These are phyloP conservation scores for Xenopus petersii DNA, from an alignment of 2,797 vertebrate species.

Conservation along the genomic window DNA sequence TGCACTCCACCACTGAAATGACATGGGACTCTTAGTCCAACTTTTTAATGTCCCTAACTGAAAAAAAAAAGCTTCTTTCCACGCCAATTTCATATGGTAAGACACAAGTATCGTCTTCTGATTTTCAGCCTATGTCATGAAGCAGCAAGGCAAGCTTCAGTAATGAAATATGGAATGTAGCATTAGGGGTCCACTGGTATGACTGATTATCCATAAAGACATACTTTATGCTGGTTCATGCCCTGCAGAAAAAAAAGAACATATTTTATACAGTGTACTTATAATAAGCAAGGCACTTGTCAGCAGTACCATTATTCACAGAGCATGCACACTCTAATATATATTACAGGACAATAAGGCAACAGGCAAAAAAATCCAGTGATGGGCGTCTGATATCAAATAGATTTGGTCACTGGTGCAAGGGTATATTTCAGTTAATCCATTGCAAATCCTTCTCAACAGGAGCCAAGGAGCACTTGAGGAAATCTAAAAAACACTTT, in stretches of 20 bases:
- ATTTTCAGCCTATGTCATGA: not conserved
- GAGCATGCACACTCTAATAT: slow-evolving; percentile 16
- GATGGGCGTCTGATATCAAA: too few relatives aligned
- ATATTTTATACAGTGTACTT: not conserved
- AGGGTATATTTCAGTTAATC: too few relatives aligned
- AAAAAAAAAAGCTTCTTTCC: not conserved
- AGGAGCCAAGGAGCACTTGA: too few relatives aligned
- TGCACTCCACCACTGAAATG: slow-evolving; percentile 22
- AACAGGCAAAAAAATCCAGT: not conserved
- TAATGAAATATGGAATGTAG: slow-evolving; percentile 43
- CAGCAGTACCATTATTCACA: not conserved
- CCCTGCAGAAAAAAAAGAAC: slow-evolving; percentile 55
- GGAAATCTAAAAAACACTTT: too few relatives aligned
- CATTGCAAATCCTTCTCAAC: too few relatives aligned
- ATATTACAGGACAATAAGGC: not conserved
- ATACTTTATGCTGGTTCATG: slow-evolving; percentile 58
- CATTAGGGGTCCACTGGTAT: slow-evolving; percentile 45
- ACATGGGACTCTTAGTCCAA: slow-evolving; percentile 30
- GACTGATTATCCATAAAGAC: slow-evolving; percentile 44
- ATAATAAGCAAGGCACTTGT: not conserved
- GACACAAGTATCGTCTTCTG: not conserved
- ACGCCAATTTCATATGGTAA: slow-evolving; percentile 1
- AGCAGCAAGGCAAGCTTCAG: slow-evolving; percentile 54
- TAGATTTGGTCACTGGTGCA: too few relatives aligned
- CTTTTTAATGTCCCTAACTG: not conserved